These are phyloP conservation scores for Acridotheres tristis DNA, from an alignment of 2,797 vertebrate species.

Conservation along the genomic window DNA sequence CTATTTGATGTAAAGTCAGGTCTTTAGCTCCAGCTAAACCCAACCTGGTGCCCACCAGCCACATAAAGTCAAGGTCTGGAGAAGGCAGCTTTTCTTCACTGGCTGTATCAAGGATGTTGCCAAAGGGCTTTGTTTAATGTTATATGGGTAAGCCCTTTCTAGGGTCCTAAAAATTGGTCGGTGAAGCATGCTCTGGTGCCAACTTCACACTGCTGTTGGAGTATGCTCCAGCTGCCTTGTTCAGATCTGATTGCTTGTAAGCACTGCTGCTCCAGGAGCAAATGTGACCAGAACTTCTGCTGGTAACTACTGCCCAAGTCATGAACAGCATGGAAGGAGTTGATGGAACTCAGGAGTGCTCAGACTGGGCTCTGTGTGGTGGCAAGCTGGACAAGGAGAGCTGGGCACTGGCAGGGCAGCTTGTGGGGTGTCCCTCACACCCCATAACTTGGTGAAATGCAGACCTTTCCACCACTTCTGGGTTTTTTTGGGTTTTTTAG, in stretches of 20 bases:
- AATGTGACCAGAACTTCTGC: background rate
- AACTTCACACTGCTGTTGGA: rapidly evolving
- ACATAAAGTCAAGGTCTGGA: background rate
- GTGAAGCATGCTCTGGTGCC: background rate
- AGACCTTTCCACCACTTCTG: background rate
- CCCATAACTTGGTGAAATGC: background rate
- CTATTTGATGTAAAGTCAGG: background rate
- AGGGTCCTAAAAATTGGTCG: background rate
- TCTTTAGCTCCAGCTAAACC: background rate
- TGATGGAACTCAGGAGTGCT: background rate
- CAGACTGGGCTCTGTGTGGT: rapidly evolving
- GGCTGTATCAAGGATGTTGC: background rate
- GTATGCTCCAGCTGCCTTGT: background rate
- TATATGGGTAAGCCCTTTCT: background rate
- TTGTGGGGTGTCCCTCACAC: background rate
- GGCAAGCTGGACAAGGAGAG: rapidly evolving
- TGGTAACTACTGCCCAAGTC: background rate
- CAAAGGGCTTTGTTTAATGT: background rate
- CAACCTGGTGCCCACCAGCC: rapidly evolving
- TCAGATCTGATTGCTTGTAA: background rate
- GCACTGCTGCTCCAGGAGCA: background rate
- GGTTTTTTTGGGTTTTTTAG: background rate
- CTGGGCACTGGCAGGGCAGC: rapidly evolving
- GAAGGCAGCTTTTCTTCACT: background rate
- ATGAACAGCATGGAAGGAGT: rapidly evolving